Evolutionary conservation across 2,113 vertebrate species (phyloP), one percentile per base, ranked within the genome.

Genomic region (Ariopsis seemanni): DNA sequence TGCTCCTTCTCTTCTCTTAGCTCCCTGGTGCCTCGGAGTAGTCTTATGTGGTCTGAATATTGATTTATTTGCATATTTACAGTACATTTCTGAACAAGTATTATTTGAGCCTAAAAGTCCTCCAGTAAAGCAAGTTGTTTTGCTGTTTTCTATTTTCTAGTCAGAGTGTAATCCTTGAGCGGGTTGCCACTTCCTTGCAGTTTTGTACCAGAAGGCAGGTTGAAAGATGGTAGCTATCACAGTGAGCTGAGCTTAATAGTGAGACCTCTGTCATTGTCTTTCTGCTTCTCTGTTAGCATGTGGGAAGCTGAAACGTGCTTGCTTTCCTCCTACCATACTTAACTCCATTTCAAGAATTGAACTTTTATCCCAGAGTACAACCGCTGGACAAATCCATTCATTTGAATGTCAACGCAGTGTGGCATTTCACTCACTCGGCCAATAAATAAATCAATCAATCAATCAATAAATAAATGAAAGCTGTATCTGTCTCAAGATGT

Each of bases 361-460:
- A 12, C 48, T 22, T 58, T 52, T 53, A 53, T 63, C 48, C 65
- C 34, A 50, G 72, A 63, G 22, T 5, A 42, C 7, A 50, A 25
- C n/a, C 27, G 53, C 58, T 65, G 79, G 78, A 79, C 74, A 78
- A 52, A 78, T 63, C 58, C 48, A 65, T 86, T 65, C 42, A 86
- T 79, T 52, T 50, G 42, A 86, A 65, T 53, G 58, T 65, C 84
- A 79, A 79, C n/a, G 65, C 15, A 42, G 5, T 2, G 18, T 85
- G 69, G 30, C 7, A 75, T 75, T 85, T 62, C 42, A 3, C 53
- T 85, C n/a, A 71, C 50, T 71, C 14, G 14, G 14, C 20, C 4
- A 12, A 7, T 72, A 69, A 27, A 67, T 7, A 48, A 22, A n/a
- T 11, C 12, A 0, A 20, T 42, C 0, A 22, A n/a, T 11, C 12